These are phyloP conservation scores for Melipona quadrifasciata DNA, from an alignment of 1,140 invertebrate species.

Conservation along the genomic window DNA sequence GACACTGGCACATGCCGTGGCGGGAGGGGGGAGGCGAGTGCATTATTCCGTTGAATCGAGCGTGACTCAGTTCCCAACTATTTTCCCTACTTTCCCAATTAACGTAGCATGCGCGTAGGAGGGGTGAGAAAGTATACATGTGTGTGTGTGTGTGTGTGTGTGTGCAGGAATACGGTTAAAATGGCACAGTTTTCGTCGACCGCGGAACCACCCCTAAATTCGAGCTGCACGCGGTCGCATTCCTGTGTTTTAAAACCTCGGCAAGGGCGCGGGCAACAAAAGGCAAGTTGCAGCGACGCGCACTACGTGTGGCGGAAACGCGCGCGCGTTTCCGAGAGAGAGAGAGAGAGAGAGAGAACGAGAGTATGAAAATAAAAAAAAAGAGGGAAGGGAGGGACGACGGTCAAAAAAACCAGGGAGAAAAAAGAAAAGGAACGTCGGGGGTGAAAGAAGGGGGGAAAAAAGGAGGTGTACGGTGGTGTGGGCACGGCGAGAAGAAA, in stretches of 20 bases:
- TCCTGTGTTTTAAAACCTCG: constrained; percentile 47
- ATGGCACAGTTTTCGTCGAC: constrained; percentile 43
- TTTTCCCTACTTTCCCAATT: constrained; percentile 44
- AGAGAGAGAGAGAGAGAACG: not conserved
- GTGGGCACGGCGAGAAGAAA: not conserved
- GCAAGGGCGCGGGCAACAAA: constrained; percentile 37
- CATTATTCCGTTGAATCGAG: constrained; percentile 21
- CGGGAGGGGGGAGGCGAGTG: not conserved
- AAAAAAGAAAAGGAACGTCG: constrained; percentile 39
- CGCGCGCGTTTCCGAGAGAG: not conserved
- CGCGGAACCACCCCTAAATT: constrained; percentile 26
- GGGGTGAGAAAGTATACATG: not conserved
- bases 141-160: no score
- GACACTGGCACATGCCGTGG: not conserved
- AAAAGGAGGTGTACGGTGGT: not conserved
- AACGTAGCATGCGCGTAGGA: not conserved
- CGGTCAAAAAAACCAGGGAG: constrained; percentile 1
- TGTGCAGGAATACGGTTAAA: not conserved
- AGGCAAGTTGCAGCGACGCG: constrained; percentile 50
- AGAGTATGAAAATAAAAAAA: constrained; percentile 1
- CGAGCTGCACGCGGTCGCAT: constrained; percentile 37
- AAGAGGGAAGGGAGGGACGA: not conserved
- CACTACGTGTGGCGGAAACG: constrained; percentile 38
- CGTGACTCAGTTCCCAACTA: constrained; percentile 5
- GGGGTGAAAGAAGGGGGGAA: not conserved